Evolutionary conservation across 2,888 invertebrate species (phyloP).

Genomic region (Allacma fusca): DNA sequence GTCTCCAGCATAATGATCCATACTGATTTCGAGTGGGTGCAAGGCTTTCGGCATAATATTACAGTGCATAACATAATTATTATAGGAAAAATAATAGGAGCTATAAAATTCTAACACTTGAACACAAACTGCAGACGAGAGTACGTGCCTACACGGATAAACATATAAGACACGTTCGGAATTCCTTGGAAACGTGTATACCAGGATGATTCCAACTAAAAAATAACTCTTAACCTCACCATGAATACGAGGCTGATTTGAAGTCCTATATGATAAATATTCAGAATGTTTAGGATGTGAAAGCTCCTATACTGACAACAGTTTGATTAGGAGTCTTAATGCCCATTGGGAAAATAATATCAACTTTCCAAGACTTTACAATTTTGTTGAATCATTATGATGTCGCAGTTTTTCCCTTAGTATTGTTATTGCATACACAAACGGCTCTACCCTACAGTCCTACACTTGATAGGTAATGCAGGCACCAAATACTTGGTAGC

Average conservation of each 20-base stretch:
- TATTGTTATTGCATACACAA: conserved; percentile 32
- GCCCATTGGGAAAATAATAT: conserved; percentile 31
- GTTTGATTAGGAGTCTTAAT: not conserved
- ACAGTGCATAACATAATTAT: too few relatives aligned
- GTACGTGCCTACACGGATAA: too few relatives aligned
- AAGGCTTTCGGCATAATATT: too few relatives aligned
- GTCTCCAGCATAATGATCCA: too few relatives aligned
- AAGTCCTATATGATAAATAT: not conserved
- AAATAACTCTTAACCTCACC: conserved; percentile 11
- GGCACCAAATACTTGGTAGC: too few relatives aligned
- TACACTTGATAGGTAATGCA: too few relatives aligned
- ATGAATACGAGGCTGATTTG: conserved; percentile 7
- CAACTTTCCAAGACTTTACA: conserved; percentile 33
- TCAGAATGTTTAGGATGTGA: not conserved
- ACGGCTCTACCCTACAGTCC: conserved; percentile 4
- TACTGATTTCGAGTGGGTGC: too few relatives aligned
- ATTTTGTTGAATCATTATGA: conserved; percentile 41
- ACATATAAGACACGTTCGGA: too few relatives aligned
- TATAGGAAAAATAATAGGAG: too few relatives aligned
- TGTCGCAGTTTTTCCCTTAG: not conserved
- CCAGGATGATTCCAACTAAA: not conserved
- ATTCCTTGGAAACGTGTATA: not conserved
- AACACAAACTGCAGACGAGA: too few relatives aligned
- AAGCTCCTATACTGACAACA: not conserved
- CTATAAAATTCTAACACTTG: too few relatives aligned